Base-by-base conservation (phyloP, 2,797 vertebrate species). In the Tinamus major region DNA sequence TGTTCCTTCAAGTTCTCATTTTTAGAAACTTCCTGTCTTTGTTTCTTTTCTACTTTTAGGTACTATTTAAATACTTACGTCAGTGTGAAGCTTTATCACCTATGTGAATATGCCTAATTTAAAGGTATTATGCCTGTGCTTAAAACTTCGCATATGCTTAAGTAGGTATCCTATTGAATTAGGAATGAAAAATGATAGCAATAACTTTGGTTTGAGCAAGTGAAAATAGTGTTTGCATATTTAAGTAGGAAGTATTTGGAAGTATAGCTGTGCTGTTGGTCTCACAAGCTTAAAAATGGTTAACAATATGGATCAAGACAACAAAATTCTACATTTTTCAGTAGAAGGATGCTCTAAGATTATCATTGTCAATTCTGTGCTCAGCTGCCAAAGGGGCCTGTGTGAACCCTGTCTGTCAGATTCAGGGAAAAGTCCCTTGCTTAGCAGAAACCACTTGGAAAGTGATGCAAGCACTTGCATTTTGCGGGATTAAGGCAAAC, bases 1-100 rank as follows among this genome's bases (percentile, higher is more conserved):
- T 87, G 91, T 88, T n/a, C 9, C 82, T 96, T 95, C 90, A 91
- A 85, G 82, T 83, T 96, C 95, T 94, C 59, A 76, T 90, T 95
- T 92, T 93, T 89, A 94, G 83, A 91, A 94, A 72, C 67, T 83
- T 96, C 81, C 65, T 79, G 69, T 87, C 53, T 91, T 35, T 92
- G 90, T 90, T 87, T 93, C 65, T 77, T 94, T 63, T 80, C 90
- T 79, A 85, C 27, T 81, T 79, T 53, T 67, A 67, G 65, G 53
- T 89, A 82, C 29, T 78, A 49, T 79, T 94, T 65, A 85, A 79
- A 59, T 71, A 65, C 18, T 68, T 91, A 63, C 92, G 46, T 46
- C 59, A 63, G 86, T 80, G 42, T 20, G 33, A 78, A 91, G 75
- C 17, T 92, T 46, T 69, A 58, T 76, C 44, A 53, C 63, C 49